These are phyloP conservation scores for Ceyx margarethae DNA, from an alignment of 2,113 vertebrate species.

Conservation along the genomic window DNA sequence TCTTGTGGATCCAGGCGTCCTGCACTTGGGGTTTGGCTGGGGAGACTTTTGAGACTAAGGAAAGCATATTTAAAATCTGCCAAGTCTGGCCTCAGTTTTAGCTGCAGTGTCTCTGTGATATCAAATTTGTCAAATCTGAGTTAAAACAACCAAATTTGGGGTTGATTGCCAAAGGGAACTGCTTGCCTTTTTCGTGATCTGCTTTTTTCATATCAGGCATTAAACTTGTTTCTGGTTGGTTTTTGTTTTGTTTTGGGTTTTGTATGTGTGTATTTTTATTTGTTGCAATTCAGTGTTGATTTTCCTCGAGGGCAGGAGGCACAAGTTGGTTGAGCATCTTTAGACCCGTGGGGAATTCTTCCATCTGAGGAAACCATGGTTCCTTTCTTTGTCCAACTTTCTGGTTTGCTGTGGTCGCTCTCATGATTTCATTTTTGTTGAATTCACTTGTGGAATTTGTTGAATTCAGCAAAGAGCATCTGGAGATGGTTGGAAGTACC, in stretches of 20 bases:
- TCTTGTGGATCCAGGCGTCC: background rate
- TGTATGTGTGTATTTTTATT: background rate
- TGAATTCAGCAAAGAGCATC: background rate
- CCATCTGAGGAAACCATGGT: fast-evolving
- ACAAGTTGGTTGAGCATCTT: background rate
- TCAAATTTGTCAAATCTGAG: background rate
- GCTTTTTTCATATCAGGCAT: background rate
- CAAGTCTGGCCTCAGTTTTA: background rate
- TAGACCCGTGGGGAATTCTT: background rate
- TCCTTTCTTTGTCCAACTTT: background rate
- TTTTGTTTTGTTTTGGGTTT: background rate
- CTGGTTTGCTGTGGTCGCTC: background rate
- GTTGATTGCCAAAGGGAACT: background rate
- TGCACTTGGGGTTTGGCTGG: background rate
- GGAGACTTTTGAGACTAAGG: background rate
- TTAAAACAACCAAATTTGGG: fast-evolving
- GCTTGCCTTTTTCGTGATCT: background rate
- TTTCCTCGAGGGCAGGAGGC: background rate
- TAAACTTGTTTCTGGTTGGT: background rate
- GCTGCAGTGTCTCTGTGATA: background rate
- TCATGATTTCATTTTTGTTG: background rate
- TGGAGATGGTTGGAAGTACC: background rate
- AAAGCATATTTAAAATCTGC: background rate
- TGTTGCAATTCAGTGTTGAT: background rate
- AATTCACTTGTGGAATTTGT: background rate